These are phyloP conservation scores for Triplophysa tibetana DNA, from an alignment of 2,113 vertebrate species.

Conservation along the genomic window DNA sequence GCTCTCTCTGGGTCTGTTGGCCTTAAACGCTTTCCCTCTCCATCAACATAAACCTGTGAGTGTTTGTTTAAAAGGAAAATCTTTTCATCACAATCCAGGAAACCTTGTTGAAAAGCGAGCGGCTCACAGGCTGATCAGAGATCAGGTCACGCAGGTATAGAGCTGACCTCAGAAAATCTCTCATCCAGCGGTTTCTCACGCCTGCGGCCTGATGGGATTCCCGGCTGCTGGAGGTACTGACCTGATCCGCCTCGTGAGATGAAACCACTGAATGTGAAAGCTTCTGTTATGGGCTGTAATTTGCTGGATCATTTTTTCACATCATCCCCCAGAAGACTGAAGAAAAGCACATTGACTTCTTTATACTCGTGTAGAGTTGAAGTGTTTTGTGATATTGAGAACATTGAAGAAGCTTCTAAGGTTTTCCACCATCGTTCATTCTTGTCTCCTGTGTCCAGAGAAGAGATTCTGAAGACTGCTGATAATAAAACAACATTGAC, in stretches of 20 bases:
- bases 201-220: slow-evolving; percentile 49
- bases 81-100: slow-evolving; percentile 49
- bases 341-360: neutral
- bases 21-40: slow-evolving; percentile 17
- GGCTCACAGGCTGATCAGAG: slow-evolving; percentile 52
- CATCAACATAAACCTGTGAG: slow-evolving; percentile 39
- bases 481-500: too few relatives aligned
- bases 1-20: slow-evolving; percentile 48
- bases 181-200: slow-evolving; percentile 61
- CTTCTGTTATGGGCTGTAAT: slow-evolving; percentile 22
- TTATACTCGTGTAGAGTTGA: neutral
- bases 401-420: slow-evolving; percentile 10
- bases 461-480: too few relatives aligned
- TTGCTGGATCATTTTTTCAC: neutral
- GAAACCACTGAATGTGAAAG: slow-evolving; percentile 14
- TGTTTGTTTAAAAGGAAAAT: slow-evolving; percentile 53
- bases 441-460: neutral
- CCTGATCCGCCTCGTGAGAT: slow-evolving; percentile 22
- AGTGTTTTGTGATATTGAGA: slow-evolving; percentile 2
- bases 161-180: slow-evolving; percentile 48
- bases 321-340: neutral
- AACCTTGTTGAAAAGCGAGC: slow-evolving; percentile 53
- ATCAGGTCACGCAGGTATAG: slow-evolving; percentile 36
- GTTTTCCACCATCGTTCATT: neutral
- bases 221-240: slow-evolving; percentile 52